These are phyloP conservation scores for Callorhinus ursinus DNA, from an alignment of 2,113 vertebrate species.

Conservation along the genomic window DNA sequence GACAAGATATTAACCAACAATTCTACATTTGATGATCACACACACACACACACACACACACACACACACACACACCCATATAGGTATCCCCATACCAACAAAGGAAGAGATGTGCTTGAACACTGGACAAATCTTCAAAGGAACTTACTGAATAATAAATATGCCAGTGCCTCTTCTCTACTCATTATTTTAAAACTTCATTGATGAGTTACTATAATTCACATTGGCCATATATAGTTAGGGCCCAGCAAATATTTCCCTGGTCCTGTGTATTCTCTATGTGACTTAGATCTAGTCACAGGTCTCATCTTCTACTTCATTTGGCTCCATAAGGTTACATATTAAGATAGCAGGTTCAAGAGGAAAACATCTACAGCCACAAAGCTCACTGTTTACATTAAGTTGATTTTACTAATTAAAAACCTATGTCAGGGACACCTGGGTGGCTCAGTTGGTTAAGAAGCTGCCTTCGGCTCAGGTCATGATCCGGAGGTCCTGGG, in stretches of 20 bases:
- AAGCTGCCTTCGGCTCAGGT: not conserved
- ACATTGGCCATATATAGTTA: not conserved
- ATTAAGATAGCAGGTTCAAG: not conserved
- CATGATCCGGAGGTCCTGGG: not conserved
- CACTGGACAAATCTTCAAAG: not conserved
- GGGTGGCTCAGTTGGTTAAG: not conserved
- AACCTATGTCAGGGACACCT: not conserved
- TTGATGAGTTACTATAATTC: not conserved
- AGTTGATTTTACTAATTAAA: not conserved
- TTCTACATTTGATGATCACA: not conserved
- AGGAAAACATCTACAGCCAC: not conserved
- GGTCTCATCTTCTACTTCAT: not conserved
- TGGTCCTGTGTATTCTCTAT: not conserved
- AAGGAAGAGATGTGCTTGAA: not conserved
- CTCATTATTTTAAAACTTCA: not conserved
- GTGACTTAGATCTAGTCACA: not conserved
- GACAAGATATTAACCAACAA: not conserved
- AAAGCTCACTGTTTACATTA: not conserved
- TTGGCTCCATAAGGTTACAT: not conserved
- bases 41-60: accelerated
- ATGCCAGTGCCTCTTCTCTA: not conserved
- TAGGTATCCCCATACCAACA: not conserved
- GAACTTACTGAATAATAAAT: not conserved
- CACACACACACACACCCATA: not conserved
- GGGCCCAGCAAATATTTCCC: not conserved